Base-by-base conservation (phyloP, 2,113 vertebrate species). In the Ptyas mucosa region DNA sequence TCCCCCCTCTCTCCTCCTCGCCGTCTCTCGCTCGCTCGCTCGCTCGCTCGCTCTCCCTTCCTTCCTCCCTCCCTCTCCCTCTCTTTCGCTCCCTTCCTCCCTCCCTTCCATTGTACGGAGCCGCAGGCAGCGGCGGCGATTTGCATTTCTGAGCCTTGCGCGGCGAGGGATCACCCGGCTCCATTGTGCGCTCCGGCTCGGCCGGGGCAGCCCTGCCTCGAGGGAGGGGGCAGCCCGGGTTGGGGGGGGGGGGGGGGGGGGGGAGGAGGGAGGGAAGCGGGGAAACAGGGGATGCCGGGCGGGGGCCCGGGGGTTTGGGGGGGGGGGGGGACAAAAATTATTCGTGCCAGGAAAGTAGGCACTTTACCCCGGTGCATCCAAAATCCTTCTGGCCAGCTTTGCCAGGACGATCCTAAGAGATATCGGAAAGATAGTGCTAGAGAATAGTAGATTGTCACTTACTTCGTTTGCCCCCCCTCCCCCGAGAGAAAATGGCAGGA, bases 61-160 rank as follows among this genome's bases (percentile, higher is more conserved):
- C 61, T 43, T 1, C 8, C 69, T n/a, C 26, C n/a, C 87, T 75
- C 49, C n/a, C 91, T 39, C 69, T 26, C 69, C 10, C 92, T 23
- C 91, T 75, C 85, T 39, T 87, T 52, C 64, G 39, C 87, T 46
- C 87, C 61, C 87, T 88, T 87, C 46, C 53, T 69, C 69, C 91
- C 86, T 69, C 90, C 87, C 57, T 81, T 57, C 85, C 85, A 91
- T 93, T 93, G 92, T 90, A 93, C 75, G 46, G 88, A 93, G 89
- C 92, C 75, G 92, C 92, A 93, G 92, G 92, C 92, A 85, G 92
- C 92, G 75, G 92, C 54, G 54, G 89, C 88, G 89, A 93, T 93
- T 93, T 93, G 92, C 92, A 93, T 93, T 93, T 93, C 89, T 93
- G 92, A 93, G 92, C 92, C 92, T 90, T 61, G 92, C 92, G 92